A percentile compares a stretch with the other conserved stretches of the same genome.
Conservation (phyloP, 53 echinoderm and acorn worm genomes). For the Henricia sp. region DNA sequence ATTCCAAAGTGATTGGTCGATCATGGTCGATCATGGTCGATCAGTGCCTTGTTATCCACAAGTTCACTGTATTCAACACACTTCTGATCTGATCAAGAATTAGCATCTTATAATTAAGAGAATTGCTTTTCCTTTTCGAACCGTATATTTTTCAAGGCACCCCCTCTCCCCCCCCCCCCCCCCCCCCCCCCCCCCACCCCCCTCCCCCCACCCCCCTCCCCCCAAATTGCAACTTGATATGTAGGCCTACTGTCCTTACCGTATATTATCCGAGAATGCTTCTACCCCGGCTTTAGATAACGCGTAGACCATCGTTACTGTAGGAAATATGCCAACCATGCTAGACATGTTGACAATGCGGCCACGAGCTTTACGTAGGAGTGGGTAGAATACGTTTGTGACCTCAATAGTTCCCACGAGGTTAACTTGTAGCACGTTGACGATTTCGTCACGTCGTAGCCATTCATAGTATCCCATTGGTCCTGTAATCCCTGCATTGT, state of each 20-base stretch:
- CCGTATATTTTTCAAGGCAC: too few species aligned
- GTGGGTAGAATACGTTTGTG: constrained; percentile 69
- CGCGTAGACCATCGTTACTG: background rate
- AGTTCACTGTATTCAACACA: too few species aligned
- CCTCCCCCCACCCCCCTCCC: too few species aligned
- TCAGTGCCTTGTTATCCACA: too few species aligned
- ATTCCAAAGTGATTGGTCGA: too few species aligned
- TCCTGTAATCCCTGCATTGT: constrained; percentile 76
- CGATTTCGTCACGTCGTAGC: constrained; percentile 57
- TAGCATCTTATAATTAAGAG: too few species aligned
- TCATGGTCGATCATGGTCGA: too few species aligned
- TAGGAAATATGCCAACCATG: constrained; percentile 59
- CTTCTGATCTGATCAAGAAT: too few species aligned
- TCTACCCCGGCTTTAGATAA: constrained; percentile 20
- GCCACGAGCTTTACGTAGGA: constrained; percentile 71
- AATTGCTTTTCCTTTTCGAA: too few species aligned
- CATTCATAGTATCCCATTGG: constrained; percentile 60
- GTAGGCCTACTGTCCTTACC: background rate
- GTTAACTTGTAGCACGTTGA: constrained; percentile 66
- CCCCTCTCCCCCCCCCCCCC: too few species aligned
- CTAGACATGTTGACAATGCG: constrained; percentile 83
- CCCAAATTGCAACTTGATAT: too few species aligned
- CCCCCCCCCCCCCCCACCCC: too few species aligned
- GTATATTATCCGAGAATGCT: constrained; percentile 18
- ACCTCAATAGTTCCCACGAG: constrained; percentile 75